Evolutionary conservation across 2,888 invertebrate genomes (phyloP), one percentile per base, ranked within the genome.

Genomic region (Merodon equestris): DNA sequence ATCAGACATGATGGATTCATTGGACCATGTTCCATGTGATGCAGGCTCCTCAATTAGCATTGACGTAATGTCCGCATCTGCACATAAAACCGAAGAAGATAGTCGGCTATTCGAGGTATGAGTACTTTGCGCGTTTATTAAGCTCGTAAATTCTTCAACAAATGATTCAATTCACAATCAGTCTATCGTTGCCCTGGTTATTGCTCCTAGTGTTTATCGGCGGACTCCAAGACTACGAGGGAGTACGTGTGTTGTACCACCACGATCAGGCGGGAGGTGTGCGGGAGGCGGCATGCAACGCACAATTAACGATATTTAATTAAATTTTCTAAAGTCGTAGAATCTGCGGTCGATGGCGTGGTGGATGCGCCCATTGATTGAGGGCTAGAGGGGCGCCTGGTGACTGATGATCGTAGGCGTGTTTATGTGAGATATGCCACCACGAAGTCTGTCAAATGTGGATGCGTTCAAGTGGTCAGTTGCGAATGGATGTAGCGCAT

Each of bases 251-350:
- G 57, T 57, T 51, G 51, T 71, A 64, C 64, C 66, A 71, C 53
- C 64, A 54, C 40, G 38, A 38, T 34, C 48, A 56, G 38, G 18
- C 17, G n/a, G 19, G 19, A 38, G 45, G 63, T 68, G 73, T 57
- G 64, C 73, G 79, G 79, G 74, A 79, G 74, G 68, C 68, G 58
- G 60, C 53, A 74, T 70, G 79, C 60, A 56, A 79, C 74, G 79
- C 68, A 64, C 60, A 74, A 79, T 79, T 79, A 79, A 68, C 50
- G 45, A 54, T 51, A 74, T 74, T 79, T 79, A 79, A 79, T 79
- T 79, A 74, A 79, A 60, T 74, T 27, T 70, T 79, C 58, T n/a
- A 40, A 54, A 68, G 54, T 64, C 68, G 73, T 79, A 61, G 48
- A 73, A 51, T 51, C 56, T 50, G 53, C 61, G 63, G 63, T 58